Evolutionary conservation across 2,113 vertebrate genomes (phyloP), one percentile per base, ranked within the genome.

Genomic region (Apteryx mantelli): DNA sequence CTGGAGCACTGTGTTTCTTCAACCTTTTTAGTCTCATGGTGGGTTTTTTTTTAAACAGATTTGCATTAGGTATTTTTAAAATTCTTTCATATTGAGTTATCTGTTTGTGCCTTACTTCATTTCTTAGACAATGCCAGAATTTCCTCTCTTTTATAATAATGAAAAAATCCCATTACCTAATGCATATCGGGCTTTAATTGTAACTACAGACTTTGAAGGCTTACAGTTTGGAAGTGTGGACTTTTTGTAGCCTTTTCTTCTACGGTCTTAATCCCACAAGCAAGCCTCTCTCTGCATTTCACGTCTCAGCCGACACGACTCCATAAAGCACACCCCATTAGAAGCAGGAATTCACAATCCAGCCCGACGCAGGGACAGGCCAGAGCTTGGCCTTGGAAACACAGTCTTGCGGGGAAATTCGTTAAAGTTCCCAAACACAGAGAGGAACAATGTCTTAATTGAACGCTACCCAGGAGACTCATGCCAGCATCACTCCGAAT

Each of bases 191-290:
- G 82, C 53, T 95, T 95, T 66, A 91, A 58, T 80, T 77, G 87
- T 86, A 89, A 81, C 56, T 6, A 34, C 95, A 95, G 93, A 79
- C 79, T 66, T 14, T 17, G 24, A 50, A 96, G 64, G 77, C 38
- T 94, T 68, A 82, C 25, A 76, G 36, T 87, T 92, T 91, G 90
- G 89, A 97, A 98, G 63, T 5, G 4, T 50, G 87, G 79, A 89
- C 81, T 79, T 91, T 19, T 1, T 56, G 73, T 66, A 93, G 94
- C 36, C 61, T 61, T 79, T 96, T 94, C 92, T 94, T 74, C 86
- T 76, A 76, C 3, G n/a, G 69, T 76, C 95, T 97, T 94, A 96
- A 96, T 82, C 82, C 82, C 18, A 9, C 82, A 48, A 68, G 65
- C 40, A 95, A 97, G 96, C 81, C 73, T 73, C 71, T 58, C 21